Base-by-base conservation (phyloP, 2,888 invertebrate genomes). In the Lepidocyrtoides sp. region DNA sequence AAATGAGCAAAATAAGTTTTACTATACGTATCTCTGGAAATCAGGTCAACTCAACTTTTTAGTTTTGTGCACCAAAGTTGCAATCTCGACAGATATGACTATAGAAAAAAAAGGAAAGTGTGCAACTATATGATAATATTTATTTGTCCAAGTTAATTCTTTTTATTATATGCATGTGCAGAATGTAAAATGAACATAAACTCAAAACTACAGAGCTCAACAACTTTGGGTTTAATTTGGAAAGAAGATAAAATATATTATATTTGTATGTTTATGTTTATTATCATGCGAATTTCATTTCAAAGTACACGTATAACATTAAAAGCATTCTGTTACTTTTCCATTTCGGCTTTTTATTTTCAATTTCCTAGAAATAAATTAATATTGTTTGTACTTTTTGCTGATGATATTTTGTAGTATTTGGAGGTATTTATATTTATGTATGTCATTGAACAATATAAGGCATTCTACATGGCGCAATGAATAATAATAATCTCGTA, bases 401-500 rank as follows among this genome's bases (percentile, higher is more conserved):
- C n/a, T n/a, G n/a, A n/a, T n/a, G n/a, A n/a, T 66, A 2, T 29
- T 66, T 12, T 29, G 66, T 12, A 29, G 3, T 12, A 14, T 66
- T 29, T 66, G 8, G 29, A 26, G 26, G 14, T 23, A 20, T 10
- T 20, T 10, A 23, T 23, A 23, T 17, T 66, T 14, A 32, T 66
- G 32, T n/a, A 66, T 32, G 26, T 7, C 66, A 36, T 12, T 10
- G n/a, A 41, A 72, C 7, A 23, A 48, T 48, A 41, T 72, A n/a
- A n/a, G 17, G 41, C 44, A 41, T 12, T 23, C 41, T n/a, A 54
- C 14, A 54, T 7, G 32, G 29, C n/a, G 17, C 36, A 72, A 41
- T 72, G 66, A 41, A 72, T 72, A 72, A 72, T n/a, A 72, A 63
- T n/a, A n/a, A 20, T 41, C 20, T n/a, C 57, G 23, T 23, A 5